phyloP scores from a whole-genome alignment of 2,113 vertebrate genomes.

The Vimba vimba region DNA sequence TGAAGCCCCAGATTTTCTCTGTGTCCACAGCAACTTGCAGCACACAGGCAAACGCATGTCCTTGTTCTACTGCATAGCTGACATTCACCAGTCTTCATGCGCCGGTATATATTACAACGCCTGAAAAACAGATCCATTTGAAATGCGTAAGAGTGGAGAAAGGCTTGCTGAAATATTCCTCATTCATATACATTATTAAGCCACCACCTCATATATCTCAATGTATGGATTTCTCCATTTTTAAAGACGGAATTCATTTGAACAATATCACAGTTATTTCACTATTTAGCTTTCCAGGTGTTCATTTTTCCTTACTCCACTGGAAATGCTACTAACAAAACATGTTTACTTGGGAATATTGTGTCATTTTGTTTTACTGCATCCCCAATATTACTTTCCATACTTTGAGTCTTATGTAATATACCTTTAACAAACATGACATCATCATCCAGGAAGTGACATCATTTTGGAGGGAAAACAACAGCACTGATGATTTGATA shows the following conservation, averaged over 20 bases:
- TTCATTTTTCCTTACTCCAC: neutral
- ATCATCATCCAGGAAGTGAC: neutral
- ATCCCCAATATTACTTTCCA: neutral
- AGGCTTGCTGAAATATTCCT: neutral
- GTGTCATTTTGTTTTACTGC: neutral
- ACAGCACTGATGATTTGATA: neutral
- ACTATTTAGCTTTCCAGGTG: neutral
- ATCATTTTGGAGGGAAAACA: neutral
- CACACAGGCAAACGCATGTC: constrained; percentile 26
- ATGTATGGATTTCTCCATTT: neutral
- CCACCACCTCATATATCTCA: neutral
- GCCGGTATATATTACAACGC: constrained; percentile 39
- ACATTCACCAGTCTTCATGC: constrained; percentile 29
- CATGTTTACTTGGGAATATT: neutral
- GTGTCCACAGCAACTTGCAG: neutral
- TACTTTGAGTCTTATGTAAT: neutral
- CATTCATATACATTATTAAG: neutral
- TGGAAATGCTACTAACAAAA: neutral
- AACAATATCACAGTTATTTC: neutral
- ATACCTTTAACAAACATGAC: neutral
- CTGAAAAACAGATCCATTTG: constrained; percentile 48
- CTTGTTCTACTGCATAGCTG: constrained; percentile 49
- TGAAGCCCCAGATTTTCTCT: constrained; percentile 17
- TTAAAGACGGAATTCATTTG: neutral
- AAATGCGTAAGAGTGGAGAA: neutral